A percentile compares a stretch with the other conserved stretches of the same genome.
Evolutionary conservation across 92 coral and sea anemone species (phyloP).

Genomic region (Isaurus tuberculatus): DNA sequence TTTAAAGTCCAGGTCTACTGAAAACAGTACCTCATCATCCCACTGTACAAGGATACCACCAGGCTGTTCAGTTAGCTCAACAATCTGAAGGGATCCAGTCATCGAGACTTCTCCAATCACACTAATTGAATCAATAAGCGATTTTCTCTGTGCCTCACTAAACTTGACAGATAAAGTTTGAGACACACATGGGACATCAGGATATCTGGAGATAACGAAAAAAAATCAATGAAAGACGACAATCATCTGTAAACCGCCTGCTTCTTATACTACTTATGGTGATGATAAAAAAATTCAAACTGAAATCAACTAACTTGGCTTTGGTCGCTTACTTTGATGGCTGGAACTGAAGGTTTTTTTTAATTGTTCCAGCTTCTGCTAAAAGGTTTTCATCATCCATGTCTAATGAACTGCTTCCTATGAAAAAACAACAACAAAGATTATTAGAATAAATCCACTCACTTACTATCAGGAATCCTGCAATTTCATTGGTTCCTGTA

Average conservation of each 20-base stretch:
- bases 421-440: no score
- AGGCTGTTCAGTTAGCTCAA: constrained; percentile 86
- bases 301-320: no score
- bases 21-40: constrained; percentile 80
- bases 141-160: constrained; percentile 76
- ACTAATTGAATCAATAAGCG: constrained; percentile 73
- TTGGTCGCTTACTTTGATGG: constrained; percentile 56
- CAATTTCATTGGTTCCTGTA: no score
- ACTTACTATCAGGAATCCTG: no score
- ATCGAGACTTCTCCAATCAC: constrained; percentile 89
- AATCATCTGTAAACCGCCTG: no score
- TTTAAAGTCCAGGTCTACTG: no score
- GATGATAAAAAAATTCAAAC: background rate
- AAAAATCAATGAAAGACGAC: background rate
- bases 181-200: constrained; percentile 92
- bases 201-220: constrained; percentile 63
- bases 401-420: constrained; percentile 77
- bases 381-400: constrained; percentile 72
- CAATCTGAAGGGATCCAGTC: constrained; percentile 95
- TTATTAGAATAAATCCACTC: no score
- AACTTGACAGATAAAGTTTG: constrained; percentile 92
- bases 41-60: constrained; percentile 96
- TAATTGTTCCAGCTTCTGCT: constrained; percentile 63
- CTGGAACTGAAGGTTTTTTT: constrained; percentile 57
- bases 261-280: background rate